A percentile compares a stretch with the other conserved stretches of the same genome.
Conservation (phyloP, 2,113 vertebrate genomes). For the Pelecanoides urinatrix region DNA sequence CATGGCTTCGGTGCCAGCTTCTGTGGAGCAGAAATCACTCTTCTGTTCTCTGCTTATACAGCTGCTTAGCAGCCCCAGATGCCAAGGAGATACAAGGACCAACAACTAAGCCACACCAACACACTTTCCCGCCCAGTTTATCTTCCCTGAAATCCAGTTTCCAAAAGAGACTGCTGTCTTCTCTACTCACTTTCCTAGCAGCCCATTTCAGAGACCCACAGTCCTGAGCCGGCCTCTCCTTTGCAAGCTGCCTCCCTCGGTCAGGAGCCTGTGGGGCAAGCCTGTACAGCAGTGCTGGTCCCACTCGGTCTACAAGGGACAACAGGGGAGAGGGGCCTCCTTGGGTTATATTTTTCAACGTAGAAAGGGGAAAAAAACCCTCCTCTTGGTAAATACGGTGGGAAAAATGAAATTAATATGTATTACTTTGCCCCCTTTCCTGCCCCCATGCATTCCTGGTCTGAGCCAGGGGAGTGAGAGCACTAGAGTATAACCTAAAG, state of each 20-base stretch:
- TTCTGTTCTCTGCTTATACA: neutral
- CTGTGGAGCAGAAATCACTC: neutral
- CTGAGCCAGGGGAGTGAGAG: neutral
- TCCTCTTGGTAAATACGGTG: neutral
- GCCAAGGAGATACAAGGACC: neutral
- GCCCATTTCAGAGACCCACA: neutral
- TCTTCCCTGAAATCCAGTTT: neutral
- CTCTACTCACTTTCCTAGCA: neutral
- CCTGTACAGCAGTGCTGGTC: neutral
- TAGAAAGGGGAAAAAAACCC: neutral
- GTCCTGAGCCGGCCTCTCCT: neutral
- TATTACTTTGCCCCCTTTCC: neutral
- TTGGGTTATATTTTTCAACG: neutral
- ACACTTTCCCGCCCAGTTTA: neutral
- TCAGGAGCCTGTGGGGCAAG: neutral
- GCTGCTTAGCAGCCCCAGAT: neutral
- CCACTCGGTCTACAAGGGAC: neutral
- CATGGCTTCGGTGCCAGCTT: neutral
- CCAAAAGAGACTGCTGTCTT: neutral
- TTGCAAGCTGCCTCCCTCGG: neutral
- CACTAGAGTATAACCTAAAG: neutral
- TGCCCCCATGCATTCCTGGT: neutral
- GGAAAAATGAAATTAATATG: neutral
- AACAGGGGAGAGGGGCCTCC: neutral
- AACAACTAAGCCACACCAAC: neutral